A percentile compares a stretch with the other conserved stretches of the same genome.
Conservation (phyloP, 2,797 vertebrate genomes). For the Fundulus diaphanus region DNA sequence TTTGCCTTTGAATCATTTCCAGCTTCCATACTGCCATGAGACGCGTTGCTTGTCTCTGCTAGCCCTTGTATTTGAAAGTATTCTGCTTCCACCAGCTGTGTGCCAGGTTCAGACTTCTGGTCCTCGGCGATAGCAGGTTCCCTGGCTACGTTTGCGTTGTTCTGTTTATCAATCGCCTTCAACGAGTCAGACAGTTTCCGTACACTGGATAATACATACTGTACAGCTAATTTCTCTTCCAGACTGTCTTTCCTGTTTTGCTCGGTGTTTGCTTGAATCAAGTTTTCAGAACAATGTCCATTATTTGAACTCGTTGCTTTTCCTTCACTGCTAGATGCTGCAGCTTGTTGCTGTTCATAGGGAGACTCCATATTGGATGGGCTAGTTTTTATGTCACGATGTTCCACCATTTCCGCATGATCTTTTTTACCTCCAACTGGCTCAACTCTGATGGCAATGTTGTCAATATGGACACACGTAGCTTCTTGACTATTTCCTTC, state of each 20-base stretch:
- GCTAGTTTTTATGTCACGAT: conserved; percentile 9
- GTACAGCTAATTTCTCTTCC: conserved; percentile 37
- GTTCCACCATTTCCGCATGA: conserved; percentile 17
- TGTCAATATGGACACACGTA: conserved; percentile 57
- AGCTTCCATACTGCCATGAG: not conserved
- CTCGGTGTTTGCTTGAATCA: conserved; percentile 18
- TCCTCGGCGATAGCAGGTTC: conserved; percentile 20
- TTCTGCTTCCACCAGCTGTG: conserved; percentile 42
- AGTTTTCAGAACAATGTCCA: conserved; percentile 18
- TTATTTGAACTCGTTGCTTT: conserved; percentile 24
- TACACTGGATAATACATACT: conserved; percentile 44
- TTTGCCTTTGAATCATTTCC: conserved; percentile 25
- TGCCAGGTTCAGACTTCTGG: conserved; percentile 29
- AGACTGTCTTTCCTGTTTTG: conserved; percentile 21
- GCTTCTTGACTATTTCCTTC: conserved; percentile 31
- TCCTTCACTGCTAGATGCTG: conserved; percentile 23
- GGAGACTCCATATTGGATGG: conserved; percentile 8
- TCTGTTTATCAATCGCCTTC: conserved; percentile 38
- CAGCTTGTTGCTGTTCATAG: conserved; percentile 23
- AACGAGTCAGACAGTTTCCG: conserved; percentile 46
- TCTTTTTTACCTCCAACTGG: conserved; percentile 36
- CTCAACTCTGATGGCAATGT: conserved; percentile 66
- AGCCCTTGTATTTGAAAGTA: conserved; percentile 75
- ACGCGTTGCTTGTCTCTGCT: conserved; percentile 29
- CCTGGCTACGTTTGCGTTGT: conserved; percentile 14